A percentile compares a stretch with the other conserved stretches of the same genome.
These are phyloP conservation scores for Theretra japonica DNA, from an alignment of 2,888 invertebrate species.

Conservation along the genomic window DNA sequence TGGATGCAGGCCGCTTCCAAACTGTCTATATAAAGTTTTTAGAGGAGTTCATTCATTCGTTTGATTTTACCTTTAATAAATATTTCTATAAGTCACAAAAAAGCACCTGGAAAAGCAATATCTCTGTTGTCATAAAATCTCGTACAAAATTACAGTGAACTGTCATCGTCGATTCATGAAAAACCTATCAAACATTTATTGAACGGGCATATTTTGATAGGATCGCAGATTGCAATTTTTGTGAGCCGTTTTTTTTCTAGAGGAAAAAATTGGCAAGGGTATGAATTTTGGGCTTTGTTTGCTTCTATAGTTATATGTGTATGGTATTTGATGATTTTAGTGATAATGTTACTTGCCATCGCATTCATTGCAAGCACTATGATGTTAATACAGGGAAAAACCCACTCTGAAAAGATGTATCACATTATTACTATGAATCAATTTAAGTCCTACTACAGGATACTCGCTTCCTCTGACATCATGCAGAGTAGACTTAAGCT, in stretches of 20 bases:
- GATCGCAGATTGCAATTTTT: not conserved
- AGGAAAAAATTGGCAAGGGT: not conserved
- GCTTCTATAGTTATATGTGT: too few species aligned
- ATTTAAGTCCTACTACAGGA: conserved; percentile 13
- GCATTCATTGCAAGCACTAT: too few species aligned
- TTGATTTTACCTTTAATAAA: not conserved
- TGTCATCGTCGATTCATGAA: not conserved
- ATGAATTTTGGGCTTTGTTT: too few species aligned
- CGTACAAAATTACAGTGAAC: not conserved
- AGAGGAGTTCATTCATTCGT: not conserved
- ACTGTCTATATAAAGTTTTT: too few species aligned
- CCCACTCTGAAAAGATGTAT: not conserved
- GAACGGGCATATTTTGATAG: not conserved
- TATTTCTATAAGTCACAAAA: not conserved
- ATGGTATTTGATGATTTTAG: too few species aligned
- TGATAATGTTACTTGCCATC: too few species aligned
- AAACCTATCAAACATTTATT: not conserved
- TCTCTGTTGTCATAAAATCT: not conserved
- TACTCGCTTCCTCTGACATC: conserved; percentile 14
- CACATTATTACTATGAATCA: conserved; percentile 6
- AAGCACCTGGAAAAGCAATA: not conserved
- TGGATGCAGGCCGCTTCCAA: too few species aligned
- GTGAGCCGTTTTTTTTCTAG: not conserved
- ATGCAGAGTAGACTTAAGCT: not conserved
- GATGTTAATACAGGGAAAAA: not conserved